Evolutionary conservation across 2,888 invertebrate species (phyloP).

Genomic region (Pyrgus malvae): DNA sequence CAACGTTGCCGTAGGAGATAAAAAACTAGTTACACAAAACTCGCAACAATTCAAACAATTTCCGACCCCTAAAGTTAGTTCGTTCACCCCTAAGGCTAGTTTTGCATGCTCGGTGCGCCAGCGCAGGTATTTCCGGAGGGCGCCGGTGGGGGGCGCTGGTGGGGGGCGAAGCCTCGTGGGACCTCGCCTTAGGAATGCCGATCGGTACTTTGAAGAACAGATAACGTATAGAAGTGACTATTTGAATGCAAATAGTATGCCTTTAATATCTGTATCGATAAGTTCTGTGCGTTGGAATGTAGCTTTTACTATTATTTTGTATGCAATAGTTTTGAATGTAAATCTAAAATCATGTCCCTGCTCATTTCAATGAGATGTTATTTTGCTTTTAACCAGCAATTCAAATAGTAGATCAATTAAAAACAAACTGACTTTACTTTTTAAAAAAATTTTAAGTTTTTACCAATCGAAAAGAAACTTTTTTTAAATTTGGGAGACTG

Average conservation of each 20-base stretch:
- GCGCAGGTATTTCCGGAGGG: conserved; percentile 65
- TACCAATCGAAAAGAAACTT: too few species aligned
- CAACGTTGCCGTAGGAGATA: not conserved
- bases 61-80: conserved; percentile 49
- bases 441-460: too few species aligned
- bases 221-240: conserved; percentile 31
- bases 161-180: conserved; percentile 47
- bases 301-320: too few species aligned
- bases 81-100: conserved; percentile 50
- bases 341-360: too few species aligned
- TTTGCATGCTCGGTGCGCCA: conserved; percentile 61
- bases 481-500: too few species aligned
- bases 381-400: too few species aligned
- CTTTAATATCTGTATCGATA: not conserved
- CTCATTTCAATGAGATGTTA: too few species aligned
- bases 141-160: conserved; percentile 31
- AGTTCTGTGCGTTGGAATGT: too few species aligned
- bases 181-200: conserved; percentile 58
- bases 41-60: conserved; percentile 33
- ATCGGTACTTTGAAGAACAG: conserved; percentile 44
- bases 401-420: too few species aligned
- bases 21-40: not conserved
- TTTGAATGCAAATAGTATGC: not conserved
- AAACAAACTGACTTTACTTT: too few species aligned
- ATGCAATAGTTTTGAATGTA: too few species aligned